A percentile compares a stretch with the other conserved stretches of the same genome.
These are phyloP conservation scores for Lutraria rhynchaena DNA, from an alignment of 1,140 invertebrate species.

Conservation along the genomic window DNA sequence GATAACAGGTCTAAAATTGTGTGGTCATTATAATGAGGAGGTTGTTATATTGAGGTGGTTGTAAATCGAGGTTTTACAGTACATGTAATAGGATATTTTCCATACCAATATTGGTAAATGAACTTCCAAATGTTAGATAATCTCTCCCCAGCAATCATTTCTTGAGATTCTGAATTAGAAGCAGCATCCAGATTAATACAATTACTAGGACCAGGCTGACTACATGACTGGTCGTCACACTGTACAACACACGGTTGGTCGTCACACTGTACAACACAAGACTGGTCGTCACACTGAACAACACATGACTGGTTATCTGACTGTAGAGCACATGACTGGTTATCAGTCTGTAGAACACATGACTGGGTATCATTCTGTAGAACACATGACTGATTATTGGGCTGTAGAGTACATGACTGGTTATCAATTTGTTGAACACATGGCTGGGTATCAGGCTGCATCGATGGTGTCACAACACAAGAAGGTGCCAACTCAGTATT, in stretches of 20 bases:
- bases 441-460: too few relatives aligned
- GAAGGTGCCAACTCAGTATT: too few relatives aligned
- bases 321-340: not conserved
- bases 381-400: not conserved
- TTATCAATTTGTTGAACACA: too few relatives aligned
- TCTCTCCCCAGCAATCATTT: conserved; percentile 13
- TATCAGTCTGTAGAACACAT: not conserved
- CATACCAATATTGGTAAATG: conserved; percentile 45
- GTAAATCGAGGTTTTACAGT: too few relatives aligned
- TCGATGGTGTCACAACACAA: too few relatives aligned
- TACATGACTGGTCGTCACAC: too few relatives aligned
- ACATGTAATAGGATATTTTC: too few relatives aligned
- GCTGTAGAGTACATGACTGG: not conserved
- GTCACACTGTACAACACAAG: not conserved
- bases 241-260: too few relatives aligned
- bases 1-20: too few relatives aligned
- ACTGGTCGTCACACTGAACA: not conserved
- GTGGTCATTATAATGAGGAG: too few relatives aligned
- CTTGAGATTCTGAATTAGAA: not conserved
- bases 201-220: too few relatives aligned
- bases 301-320: not conserved
- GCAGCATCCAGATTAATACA: not conserved
- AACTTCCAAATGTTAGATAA: conserved; percentile 44
- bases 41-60: not conserved
- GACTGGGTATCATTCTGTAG: not conserved